A percentile compares a stretch with the other conserved stretches of the same genome.
Evolutionary conservation across 2,797 vertebrate genomes (phyloP).

Genomic region (Etheostoma perlongum): DNA sequence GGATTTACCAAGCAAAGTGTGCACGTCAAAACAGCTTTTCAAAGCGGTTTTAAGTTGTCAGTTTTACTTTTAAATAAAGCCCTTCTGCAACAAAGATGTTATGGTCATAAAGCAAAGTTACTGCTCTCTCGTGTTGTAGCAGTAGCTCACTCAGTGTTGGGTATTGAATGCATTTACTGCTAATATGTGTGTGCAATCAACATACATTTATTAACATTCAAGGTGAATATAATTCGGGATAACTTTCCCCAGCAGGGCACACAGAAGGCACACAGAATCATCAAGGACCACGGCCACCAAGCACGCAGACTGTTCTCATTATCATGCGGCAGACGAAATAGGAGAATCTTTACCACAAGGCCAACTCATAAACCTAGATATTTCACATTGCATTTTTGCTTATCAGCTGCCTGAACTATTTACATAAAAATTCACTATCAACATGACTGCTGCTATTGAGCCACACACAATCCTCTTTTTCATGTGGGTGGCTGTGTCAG

Average conservation of each 20-base stretch:
- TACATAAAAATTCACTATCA: too few relatives aligned
- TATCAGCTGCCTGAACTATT: background rate
- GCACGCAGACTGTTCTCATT: background rate
- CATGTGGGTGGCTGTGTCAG: too few relatives aligned
- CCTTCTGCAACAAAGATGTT: background rate
- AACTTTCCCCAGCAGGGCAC: background rate
- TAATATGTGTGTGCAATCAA: background rate
- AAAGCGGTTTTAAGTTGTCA: too few relatives aligned
- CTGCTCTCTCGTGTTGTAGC: too few relatives aligned
- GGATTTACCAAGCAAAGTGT: background rate
- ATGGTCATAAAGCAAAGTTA: too few relatives aligned
- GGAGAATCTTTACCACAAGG: background rate
- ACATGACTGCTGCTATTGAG: too few relatives aligned
- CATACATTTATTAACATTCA: background rate
- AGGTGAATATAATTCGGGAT: background rate
- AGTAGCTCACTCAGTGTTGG: background rate
- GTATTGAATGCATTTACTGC: background rate
- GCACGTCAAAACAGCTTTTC: background rate
- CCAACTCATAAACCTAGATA: background rate
- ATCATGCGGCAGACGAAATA: background rate
- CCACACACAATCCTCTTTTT: too few relatives aligned
- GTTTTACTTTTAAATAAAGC: background rate
- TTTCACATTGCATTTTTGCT: background rate
- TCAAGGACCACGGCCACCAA: constrained; percentile 8
- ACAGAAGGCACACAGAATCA: background rate